Base-by-base conservation (phyloP, 2,113 vertebrate species). In the Eidolon helvum region DNA sequence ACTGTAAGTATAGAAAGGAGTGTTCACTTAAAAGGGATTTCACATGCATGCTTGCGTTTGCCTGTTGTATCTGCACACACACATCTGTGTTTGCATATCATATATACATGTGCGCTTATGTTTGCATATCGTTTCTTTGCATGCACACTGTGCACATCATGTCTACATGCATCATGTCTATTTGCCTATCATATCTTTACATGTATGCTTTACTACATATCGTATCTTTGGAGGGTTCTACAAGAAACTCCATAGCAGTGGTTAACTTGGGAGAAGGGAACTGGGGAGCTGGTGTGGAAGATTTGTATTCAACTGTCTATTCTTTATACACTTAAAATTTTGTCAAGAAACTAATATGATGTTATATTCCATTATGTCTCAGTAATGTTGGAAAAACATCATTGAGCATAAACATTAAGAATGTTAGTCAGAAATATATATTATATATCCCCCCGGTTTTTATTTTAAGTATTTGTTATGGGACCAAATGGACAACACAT, bases 1-100 rank as follows among this genome's bases (percentile, higher is more conserved):
- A 97, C 99, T 99, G 99, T 99, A 98, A 99, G 99, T 99, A 79
- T 16, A 1, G 68, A 43, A 48, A 63, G 50, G 5, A 15, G 28
- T 22, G 33, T 19, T 35, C 12, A 3, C 72, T 33, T 7, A 48
- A 82, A 35, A 40, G 66, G 7, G 5, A 1, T 9, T 63, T n/a
- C 30, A 2, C 33, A 1, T 7, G 3, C 38, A 10, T 59, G 65
- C 33, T 30, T 22, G 19, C 15, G 24, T 61, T 33, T 43, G 4
- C 30, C 0, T 12, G 4, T 40, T 30, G 16, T 78, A 24, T 68
- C 33, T 72, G 43, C 35, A 50, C 15, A 50, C 50, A 50, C 14
- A 50, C 50, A 50, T 16, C 50, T 50, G 50, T 59, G 63, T 66
- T n/a, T 66, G 63, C 15, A 7, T 21, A 1, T 1, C 33, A 9